A percentile compares a stretch with the other conserved stretches of the same genome.
Conservation (phyloP, 2,888 invertebrate species). For the Schrankia costaestrigalis region DNA sequence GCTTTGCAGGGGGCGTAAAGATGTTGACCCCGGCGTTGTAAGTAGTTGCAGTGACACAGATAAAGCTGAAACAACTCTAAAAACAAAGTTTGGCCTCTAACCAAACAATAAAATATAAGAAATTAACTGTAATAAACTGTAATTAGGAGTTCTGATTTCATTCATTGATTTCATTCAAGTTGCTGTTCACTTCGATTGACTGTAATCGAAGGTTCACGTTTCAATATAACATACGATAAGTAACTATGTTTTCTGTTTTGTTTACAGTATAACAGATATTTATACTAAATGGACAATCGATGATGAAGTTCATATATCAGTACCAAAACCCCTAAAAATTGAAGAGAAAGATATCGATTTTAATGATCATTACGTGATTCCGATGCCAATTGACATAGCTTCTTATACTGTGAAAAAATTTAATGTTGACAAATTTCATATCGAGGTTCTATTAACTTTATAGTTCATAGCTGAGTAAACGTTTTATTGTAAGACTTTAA, state of each 20-base stretch:
- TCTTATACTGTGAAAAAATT: conserved; percentile 38
- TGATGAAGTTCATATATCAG: conserved; percentile 42
- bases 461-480: not conserved
- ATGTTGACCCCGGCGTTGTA: no score
- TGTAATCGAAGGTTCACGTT: not conserved
- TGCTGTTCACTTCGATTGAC: no score
- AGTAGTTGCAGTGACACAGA: no score
- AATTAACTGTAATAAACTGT: no score
- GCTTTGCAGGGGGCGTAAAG: no score
- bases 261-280: conserved; percentile 52
- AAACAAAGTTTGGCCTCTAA: no score
- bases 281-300: conserved; percentile 56
- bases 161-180: no score
- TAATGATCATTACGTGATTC: conserved; percentile 50
- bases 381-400: conserved; percentile 30
- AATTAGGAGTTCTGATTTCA: no score
- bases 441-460: conserved; percentile 41
- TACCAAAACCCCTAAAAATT: conserved; percentile 25
- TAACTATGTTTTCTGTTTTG: not conserved
- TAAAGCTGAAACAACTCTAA: no score
- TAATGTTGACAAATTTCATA: conserved; percentile 45
- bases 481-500: not conserved
- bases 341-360: conserved; percentile 34
- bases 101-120: no score
- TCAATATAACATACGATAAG: not conserved